Base-by-base conservation (phyloP, 1,140 invertebrate genomes). In the Calliopsis andreniformis region DNA sequence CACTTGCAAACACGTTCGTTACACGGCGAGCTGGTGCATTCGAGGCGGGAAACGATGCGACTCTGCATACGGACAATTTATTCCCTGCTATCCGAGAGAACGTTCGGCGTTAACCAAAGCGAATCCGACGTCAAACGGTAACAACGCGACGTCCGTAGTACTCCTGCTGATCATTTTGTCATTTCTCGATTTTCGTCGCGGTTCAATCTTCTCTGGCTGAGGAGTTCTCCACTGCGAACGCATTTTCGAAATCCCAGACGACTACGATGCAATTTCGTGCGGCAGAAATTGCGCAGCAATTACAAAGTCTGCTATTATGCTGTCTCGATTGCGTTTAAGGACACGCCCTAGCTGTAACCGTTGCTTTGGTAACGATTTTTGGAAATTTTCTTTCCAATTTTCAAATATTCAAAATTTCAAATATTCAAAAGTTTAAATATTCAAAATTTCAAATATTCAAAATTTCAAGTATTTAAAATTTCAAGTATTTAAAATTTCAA, bases 1-100 rank as follows among this genome's bases (percentile, higher is more conserved):
- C 30, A 25, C 39, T 76, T 76, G 72, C 72, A 76, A 76, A 69
- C 69, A 53, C 43, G 71, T 64, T 30, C 59, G 77, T 82, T 76
- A 66, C 77, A 59, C 43, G 49, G 8, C 20, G 51, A 51, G 10
- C 35, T 3, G 28, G 20, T 28, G 25, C 14, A 53, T 47, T 39
- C 42, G 39, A 23, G 18, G 58, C 30, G 35, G 25, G 70, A 55
- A 69, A 59, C 53, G 53, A 66, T 16, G 51, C 14, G 12, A 14
- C 25, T 7, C 61, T 28, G 25, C 42, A 63, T 8, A 18, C 23
- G 18, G 63, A 58, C 72, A 69, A 76, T 76, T 69, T 69, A 69
- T 76, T 76, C n/a, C 18, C 55, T n/a, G 55, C 51, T 69, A 69
- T 58, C 72, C 16, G 23, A 10, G 45, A 30, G 53, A 75, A 75